Evolutionary conservation across 2,113 vertebrate genomes (phyloP), one percentile per base, ranked within the genome.

Genomic region (Chelonoidis abingdonii): DNA sequence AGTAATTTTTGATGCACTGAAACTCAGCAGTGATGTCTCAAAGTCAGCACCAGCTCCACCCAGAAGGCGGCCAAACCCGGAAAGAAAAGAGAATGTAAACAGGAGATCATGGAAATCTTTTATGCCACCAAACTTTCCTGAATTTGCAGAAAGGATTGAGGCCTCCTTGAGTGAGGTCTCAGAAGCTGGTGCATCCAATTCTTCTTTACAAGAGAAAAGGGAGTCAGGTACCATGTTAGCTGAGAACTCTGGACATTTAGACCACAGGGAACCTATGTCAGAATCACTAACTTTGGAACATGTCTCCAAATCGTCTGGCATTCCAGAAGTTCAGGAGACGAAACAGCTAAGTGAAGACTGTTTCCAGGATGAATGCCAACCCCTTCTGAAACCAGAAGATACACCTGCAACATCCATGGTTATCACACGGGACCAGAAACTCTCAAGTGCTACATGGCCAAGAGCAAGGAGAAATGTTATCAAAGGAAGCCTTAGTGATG

Each of bases 81-180:
- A 99, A 97, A 89, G 97, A 93, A 99, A 99, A 97, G 99, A 99
- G 96, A 99, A 99, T 49, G 95, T 99, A 72, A 99, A 99, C 96
- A 98, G 99, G 9, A 98, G 99, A 22, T 99, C 99, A 0, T 99
- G 99, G 99, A 99, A 99, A 93, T 99, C 99, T 12, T 99, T 99
- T 91, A 99, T 99, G 99, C 99, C 99, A 0, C 99, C 99, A 0
- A 99, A 99, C 96, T 99, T 99, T 96, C 99, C 99, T 0, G 99
- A 99, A 79, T 99, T 99, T 79, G 99, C 99, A 0, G 99, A 99
- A 87, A 98, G 99, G 88, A 98, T 99, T 65, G 99, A 99, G 93
- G 98, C 99, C 79, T 98, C 99, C 0, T 97, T 99, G 82, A 98
- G 98, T 72, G 98, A 99, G 93, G 98, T 98, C 91, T 98, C 98